phyloP scores from a whole-genome alignment of 2,797 vertebrate species.

The Nyctibius grandis region DNA sequence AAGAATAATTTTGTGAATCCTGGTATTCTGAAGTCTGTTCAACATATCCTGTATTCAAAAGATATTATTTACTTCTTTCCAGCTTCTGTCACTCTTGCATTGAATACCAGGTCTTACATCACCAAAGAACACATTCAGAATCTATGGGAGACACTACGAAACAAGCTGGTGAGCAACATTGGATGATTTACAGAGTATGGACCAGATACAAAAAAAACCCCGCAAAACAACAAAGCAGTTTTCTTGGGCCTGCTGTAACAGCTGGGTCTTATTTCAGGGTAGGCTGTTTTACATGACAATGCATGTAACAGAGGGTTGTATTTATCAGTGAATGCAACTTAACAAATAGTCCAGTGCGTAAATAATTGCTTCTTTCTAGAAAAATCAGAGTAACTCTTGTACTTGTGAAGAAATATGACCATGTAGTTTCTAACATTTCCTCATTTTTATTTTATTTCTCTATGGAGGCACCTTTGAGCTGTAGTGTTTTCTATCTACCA shows the following conservation, averaged over 20 bases:
- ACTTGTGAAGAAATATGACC: background rate
- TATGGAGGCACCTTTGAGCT: background rate
- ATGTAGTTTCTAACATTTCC: background rate
- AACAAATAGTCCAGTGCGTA: background rate
- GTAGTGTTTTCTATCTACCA: background rate
- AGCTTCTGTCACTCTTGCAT: background rate
- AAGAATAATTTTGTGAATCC: background rate
- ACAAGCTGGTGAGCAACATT: background rate
- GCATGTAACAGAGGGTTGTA: fast-evolving
- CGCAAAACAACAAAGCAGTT: background rate
- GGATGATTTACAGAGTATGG: background rate
- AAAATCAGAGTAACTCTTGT: background rate
- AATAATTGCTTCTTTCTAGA: background rate
- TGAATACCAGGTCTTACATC: background rate
- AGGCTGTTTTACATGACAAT: background rate
- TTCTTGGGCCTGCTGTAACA: background rate
- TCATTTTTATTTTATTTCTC: background rate
- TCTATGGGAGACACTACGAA: background rate
- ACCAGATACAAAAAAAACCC: fast-evolving
- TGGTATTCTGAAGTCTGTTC: background rate
- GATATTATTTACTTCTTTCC: background rate
- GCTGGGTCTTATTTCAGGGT: background rate
- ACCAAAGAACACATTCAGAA: background rate
- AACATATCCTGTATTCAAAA: background rate
- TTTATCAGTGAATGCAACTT: background rate